Evolutionary conservation across 2,797 vertebrate genomes (phyloP).

Genomic region (Zenarchopterus dispar): DNA sequence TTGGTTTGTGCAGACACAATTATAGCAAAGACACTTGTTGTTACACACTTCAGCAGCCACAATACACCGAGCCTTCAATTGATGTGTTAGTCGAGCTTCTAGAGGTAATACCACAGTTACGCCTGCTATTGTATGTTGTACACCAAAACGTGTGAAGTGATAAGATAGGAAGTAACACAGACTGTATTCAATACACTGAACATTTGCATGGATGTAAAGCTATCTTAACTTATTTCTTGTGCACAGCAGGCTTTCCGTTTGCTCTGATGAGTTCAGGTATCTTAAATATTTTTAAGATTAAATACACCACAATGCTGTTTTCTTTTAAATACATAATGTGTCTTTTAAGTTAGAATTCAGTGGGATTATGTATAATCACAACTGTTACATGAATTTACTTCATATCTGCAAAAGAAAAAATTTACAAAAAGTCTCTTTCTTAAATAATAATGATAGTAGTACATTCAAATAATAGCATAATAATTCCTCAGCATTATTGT

Average conservation of each 20-base stretch:
- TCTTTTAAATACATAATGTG: conserved; percentile 84
- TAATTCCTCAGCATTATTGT: conserved; percentile 75
- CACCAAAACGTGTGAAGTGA: conserved; percentile 59
- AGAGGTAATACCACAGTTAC: conserved; percentile 50
- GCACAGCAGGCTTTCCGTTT: conserved; percentile 61
- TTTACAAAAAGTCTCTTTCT: conserved; percentile 77
- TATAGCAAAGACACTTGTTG: conserved; percentile 70
- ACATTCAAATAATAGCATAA: conserved; percentile 84
- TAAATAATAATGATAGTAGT: conserved; percentile 84
- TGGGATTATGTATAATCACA: conserved; percentile 72
- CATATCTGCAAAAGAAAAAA: conserved; percentile 80
- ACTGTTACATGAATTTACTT: conserved; percentile 67
- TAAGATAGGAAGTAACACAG: conserved; percentile 62
- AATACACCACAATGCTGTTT: conserved; percentile 82
- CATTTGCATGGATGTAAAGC: conserved; percentile 65
- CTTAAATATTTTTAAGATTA: conserved; percentile 84
- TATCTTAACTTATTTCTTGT: conserved; percentile 67
- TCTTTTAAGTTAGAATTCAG: conserved; percentile 84
- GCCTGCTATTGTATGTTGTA: conserved; percentile 62
- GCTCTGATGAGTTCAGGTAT: conserved; percentile 74
- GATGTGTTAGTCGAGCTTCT: conserved; percentile 73
- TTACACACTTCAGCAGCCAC: conserved; percentile 77
- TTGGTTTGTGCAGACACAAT: conserved; percentile 73
- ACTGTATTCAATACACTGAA: conserved; percentile 67
- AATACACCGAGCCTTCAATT: conserved; percentile 63